phyloP scores from a whole-genome alignment of 2,797 vertebrate species.

The Apogon talboti region DNA sequence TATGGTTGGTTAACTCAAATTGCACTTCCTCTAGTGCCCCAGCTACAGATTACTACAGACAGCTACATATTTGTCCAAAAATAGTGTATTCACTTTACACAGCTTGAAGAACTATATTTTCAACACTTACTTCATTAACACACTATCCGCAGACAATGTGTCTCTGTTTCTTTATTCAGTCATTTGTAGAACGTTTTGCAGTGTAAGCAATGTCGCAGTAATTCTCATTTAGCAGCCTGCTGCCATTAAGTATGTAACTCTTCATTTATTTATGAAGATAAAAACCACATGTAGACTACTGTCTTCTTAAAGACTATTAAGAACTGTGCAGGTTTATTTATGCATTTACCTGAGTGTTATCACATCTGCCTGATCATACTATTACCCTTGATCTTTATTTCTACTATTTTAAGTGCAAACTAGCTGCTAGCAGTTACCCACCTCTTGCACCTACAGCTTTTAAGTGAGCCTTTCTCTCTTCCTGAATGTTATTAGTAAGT shows the following conservation, averaged over 20 bases:
- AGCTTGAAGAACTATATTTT: too few relatives aligned
- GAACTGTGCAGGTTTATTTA: constrained; percentile 4
- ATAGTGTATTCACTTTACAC: too few relatives aligned
- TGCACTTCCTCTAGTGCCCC: not conserved
- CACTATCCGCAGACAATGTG: not conserved
- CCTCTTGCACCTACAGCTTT: constrained; percentile 58
- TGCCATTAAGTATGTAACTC: not conserved
- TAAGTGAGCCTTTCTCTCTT: constrained; percentile 64
- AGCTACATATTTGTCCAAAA: constrained; percentile 6
- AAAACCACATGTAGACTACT: not conserved
- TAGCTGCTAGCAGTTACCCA: constrained; percentile 48
- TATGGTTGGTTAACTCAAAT: too few relatives aligned
- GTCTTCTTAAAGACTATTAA: constrained; percentile 27
- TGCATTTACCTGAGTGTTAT: not conserved
- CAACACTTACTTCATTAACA: constrained; percentile 1
- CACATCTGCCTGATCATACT: constrained; percentile 1
- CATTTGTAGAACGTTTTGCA: constrained; percentile 8
- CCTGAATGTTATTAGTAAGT: constrained; percentile 81
- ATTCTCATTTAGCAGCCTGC: constrained; percentile 16
- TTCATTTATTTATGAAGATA: not conserved
- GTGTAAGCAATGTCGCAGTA: constrained; percentile 23
- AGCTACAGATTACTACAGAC: constrained; percentile 10
- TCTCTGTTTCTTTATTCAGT: constrained; percentile 20
- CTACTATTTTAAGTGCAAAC: constrained; percentile 56
- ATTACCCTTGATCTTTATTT: constrained; percentile 11